Evolutionary conservation across 1,140 invertebrate species (phyloP).

Genomic region (Ceratitis capitata): DNA sequence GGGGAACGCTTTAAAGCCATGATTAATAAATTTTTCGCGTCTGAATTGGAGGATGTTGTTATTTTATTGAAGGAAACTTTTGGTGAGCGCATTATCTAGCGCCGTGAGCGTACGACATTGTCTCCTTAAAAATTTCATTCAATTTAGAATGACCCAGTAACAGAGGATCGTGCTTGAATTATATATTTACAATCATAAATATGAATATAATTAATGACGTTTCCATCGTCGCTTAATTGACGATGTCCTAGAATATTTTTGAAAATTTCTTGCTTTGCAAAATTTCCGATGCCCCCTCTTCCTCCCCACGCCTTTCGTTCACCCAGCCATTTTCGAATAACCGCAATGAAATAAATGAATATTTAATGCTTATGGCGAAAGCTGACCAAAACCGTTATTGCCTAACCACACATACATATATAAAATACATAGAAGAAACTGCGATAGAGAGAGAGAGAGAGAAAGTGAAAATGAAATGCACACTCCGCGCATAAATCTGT

Average conservation of each 20-base stretch:
- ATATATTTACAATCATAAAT: not conserved
- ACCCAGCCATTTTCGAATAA: not conserved
- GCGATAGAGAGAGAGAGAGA: not conserved
- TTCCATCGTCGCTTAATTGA: not conserved
- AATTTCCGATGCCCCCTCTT: not conserved
- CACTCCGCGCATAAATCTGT: not conserved
- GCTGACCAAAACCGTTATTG: not conserved
- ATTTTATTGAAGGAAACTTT: too few relatives aligned
- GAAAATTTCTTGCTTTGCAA: not conserved
- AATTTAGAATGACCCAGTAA: too few relatives aligned
- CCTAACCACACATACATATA: not conserved
- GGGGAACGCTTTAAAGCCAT: too few relatives aligned
- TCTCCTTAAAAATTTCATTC: too few relatives aligned
- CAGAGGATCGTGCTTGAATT: not conserved
- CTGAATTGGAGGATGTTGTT: too few relatives aligned
- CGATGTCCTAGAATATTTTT: not conserved
- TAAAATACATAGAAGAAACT: too few relatives aligned
- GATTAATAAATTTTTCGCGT: too few relatives aligned
- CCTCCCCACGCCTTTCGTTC: not conserved
- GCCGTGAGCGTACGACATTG: too few relatives aligned
- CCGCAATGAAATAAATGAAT: not conserved
- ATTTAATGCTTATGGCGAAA: not conserved
- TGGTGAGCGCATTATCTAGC: too few relatives aligned
- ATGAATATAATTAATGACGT: not conserved
- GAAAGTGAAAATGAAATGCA: not conserved